Evolutionary conservation across 2,888 invertebrate species (phyloP).

Genomic region (Malthinus flaveolus): DNA sequence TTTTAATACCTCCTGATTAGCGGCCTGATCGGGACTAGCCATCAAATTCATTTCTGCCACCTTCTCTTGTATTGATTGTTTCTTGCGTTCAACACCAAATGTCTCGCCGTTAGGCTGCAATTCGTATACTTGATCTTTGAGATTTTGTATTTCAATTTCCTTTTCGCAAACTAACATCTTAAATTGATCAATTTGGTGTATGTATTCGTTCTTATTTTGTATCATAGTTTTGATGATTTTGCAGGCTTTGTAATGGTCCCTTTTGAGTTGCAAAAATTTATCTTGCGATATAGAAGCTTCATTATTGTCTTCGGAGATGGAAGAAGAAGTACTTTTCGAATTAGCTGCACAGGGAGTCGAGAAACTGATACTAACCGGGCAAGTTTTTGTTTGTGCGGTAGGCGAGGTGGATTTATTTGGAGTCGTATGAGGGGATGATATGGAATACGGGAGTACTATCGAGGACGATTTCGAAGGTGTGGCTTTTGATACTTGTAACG

Average conservation of each 20-base stretch:
- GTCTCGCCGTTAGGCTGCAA: background rate
- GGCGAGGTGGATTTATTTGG: background rate
- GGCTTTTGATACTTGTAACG: slow-evolving; percentile 49
- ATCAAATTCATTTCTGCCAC: slow-evolving; percentile 39
- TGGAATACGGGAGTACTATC: background rate
- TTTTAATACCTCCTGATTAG: slow-evolving; percentile 45
- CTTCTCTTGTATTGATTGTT: slow-evolving; percentile 32
- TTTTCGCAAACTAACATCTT: slow-evolving; percentile 44
- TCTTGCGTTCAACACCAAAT: slow-evolving; percentile 2
- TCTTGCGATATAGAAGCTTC: slow-evolving; percentile 27
- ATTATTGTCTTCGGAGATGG: slow-evolving; percentile 1
- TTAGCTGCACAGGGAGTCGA: background rate
- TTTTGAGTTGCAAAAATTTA: slow-evolving; percentile 33
- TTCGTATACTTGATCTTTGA: slow-evolving; percentile 33
- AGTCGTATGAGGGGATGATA: background rate
- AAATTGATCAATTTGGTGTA: slow-evolving; percentile 47
- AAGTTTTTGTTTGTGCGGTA: background rate
- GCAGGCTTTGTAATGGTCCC: slow-evolving; percentile 52
- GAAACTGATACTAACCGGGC: background rate
- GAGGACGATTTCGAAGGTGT: slow-evolving; percentile 7
- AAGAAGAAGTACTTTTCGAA: background rate
- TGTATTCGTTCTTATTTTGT: slow-evolving; percentile 44
- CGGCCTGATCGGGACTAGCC: slow-evolving; percentile 34
- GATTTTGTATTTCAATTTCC: slow-evolving; percentile 41
- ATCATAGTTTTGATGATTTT: slow-evolving; percentile 52